Evolutionary conservation across 2,888 invertebrate species (phyloP), one percentile per base, ranked within the genome.

Genomic region (Theodoxus fluviatilis): DNA sequence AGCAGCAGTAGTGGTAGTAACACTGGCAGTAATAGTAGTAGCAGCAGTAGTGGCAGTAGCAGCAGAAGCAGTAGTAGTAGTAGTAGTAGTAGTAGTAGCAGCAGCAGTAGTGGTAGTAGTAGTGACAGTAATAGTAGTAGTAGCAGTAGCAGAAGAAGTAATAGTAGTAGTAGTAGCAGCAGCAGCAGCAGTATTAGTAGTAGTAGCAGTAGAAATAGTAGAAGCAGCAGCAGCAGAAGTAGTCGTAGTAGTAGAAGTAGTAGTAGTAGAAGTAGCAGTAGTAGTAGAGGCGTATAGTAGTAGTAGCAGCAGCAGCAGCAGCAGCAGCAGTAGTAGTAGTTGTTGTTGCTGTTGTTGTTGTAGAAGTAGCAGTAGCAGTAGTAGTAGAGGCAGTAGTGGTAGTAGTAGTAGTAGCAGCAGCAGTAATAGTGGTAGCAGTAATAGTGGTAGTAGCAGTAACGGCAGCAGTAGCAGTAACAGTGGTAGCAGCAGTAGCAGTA

Each of bases 241-340:
- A 55, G 55, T 55, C 9, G 55, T 55, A 55, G 55, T 55, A 55
- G 55, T 55, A 55, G 55, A 18, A 55, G 55, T 55, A 55, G 55
- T 55, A 55, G 55, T 18, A 22, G 12, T 18, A 22, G 22, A 18
- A 55, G 55, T 55, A 55, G 55, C 7, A 55, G 55, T 55, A 55
- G 22, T 55, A 55, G 55, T 55, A 55, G 55, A 18, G 22, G 55
- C 7, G n/a, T 18, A 22, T 55, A 55, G 22, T 55, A 55, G 55
- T 55, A 55, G 55, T 55, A 55, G 55, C 22, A 55, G 55, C 22
- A 55, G 55, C 22, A 55, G 55, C 22, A 55, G 55, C 22, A 55
- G 55, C 22, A 55, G 55, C 22, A 55, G 55, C 22, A 55, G 55
- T 55, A 55, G 55, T 55, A 55, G 55, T 55, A 55, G 55, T 55